A percentile compares a stretch with the other conserved stretches of the same genome.
These are phyloP conservation scores for Cephonodes hylas DNA, from an alignment of 2,888 invertebrate genomes.

Conservation along the genomic window DNA sequence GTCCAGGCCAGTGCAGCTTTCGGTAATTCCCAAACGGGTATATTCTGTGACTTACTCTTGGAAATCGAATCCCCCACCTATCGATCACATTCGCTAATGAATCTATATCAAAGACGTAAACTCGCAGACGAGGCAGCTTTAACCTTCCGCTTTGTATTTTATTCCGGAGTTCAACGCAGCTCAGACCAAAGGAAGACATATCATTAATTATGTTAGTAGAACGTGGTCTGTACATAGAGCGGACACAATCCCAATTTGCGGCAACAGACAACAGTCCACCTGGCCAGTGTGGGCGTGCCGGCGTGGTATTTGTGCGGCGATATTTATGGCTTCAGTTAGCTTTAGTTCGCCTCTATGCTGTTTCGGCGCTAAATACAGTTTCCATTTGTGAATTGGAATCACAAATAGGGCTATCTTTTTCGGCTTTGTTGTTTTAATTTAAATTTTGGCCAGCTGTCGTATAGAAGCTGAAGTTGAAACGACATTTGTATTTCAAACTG, in stretches of 20 bases:
- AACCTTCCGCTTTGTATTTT: too few relatives aligned
- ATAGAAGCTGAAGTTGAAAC: too few relatives aligned
- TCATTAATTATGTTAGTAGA: neutral
- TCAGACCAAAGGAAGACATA: neutral
- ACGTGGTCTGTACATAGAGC: neutral
- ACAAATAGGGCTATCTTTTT: neutral
- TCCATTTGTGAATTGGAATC: neutral
- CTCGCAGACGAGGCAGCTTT: too few relatives aligned
- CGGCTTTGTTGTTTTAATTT: neutral
- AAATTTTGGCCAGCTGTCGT: neutral
- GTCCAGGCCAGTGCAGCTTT: too few relatives aligned
- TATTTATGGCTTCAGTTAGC: neutral
- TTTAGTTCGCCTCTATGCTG: neutral
- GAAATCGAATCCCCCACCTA: too few relatives aligned
- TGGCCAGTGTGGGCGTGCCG: neutral
- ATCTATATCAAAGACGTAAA: too few relatives aligned
- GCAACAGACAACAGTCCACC: neutral
- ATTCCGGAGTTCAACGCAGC: too few relatives aligned
- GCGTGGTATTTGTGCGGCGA: neutral
- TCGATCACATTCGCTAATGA: too few relatives aligned
- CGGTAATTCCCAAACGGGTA: too few relatives aligned
- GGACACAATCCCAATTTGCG: neutral
- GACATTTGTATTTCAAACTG: too few relatives aligned
- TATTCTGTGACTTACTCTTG: too few relatives aligned
- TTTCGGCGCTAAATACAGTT: neutral